phyloP scores from a whole-genome alignment of 2,113 vertebrate genomes.

The Cynoglossus semilaevis region DNA sequence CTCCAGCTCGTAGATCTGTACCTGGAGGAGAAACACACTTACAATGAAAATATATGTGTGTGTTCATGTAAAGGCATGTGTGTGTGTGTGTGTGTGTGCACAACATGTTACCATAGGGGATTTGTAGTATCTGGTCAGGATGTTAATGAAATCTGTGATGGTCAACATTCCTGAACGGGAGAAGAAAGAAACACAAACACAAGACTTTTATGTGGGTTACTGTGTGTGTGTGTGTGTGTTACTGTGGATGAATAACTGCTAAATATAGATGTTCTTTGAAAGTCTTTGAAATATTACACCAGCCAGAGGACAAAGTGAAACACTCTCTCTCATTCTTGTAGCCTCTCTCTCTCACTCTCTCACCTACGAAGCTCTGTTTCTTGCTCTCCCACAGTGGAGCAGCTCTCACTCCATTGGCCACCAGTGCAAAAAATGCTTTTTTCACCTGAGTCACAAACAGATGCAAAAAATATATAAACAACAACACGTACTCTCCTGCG shows the following conservation, averaged over 20 bases:
- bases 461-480: neutral
- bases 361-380: conserved; percentile 94
- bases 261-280: conserved; percentile 10
- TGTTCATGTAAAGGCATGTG: neutral
- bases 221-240: neutral
- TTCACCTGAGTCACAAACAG: conserved; percentile 80
- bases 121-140: conserved; percentile 96
- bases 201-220: neutral
- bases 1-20: conserved; percentile 98
- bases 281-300: no score
- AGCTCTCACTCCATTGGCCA: conserved; percentile 93
- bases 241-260: neutral
- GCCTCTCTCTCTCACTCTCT: conserved; percentile 45
- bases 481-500: neutral
- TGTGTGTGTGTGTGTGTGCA: conserved; percentile 36
- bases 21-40: conserved; percentile 69
- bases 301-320: no score
- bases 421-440: conserved; percentile 94
- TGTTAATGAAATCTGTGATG: conserved; percentile 98
- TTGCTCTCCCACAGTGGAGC: conserved; percentile 94
- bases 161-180: conserved; percentile 88
- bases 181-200: neutral
- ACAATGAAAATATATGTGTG: neutral
- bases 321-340: conserved; percentile 12
- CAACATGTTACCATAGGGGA: conserved; percentile 87